phyloP scores from a whole-genome alignment of 2,113 vertebrate species.

The Vulpes lagopus region DNA sequence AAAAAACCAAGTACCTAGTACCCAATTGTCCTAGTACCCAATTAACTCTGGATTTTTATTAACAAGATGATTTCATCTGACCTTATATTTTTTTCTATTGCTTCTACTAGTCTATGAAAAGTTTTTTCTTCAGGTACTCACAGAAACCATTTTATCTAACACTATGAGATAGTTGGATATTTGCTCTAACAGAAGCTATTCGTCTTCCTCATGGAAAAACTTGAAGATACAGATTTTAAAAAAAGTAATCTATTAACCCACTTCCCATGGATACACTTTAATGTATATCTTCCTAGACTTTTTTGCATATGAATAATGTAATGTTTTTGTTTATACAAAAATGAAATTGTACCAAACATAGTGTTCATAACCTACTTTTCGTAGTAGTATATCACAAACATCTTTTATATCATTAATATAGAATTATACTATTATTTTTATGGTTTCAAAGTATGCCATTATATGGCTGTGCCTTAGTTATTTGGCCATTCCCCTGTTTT shows the following conservation, averaged over 20 bases:
- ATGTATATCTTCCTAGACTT: background rate
- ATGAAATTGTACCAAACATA: background rate
- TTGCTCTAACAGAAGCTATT: slow-evolving; percentile 25
- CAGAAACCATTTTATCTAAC: background rate
- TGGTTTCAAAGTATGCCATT: background rate
- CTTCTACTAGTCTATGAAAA: background rate
- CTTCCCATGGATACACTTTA: background rate
- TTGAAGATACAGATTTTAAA: slow-evolving; percentile 5
- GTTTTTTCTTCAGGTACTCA: slow-evolving; percentile 9
- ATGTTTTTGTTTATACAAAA: slow-evolving; percentile 38
- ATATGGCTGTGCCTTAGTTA: background rate
- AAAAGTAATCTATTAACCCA: slow-evolving; percentile 1
- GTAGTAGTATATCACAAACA: background rate
- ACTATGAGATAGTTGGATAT: background rate
- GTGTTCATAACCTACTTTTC: slow-evolving; percentile 36
- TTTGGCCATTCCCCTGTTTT: background rate
- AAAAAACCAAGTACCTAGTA: background rate
- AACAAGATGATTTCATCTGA: background rate
- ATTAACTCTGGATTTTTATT: slow-evolving; percentile 54
- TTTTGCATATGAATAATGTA: background rate
- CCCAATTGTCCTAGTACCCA: background rate
- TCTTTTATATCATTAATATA: background rate
- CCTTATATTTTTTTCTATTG: background rate
- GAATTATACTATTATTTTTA: background rate
- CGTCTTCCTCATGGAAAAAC: slow-evolving; percentile 44